Evolutionary conservation across 2,888 invertebrate genomes (phyloP).

Genomic region (Hofmannophila pseudospretella): DNA sequence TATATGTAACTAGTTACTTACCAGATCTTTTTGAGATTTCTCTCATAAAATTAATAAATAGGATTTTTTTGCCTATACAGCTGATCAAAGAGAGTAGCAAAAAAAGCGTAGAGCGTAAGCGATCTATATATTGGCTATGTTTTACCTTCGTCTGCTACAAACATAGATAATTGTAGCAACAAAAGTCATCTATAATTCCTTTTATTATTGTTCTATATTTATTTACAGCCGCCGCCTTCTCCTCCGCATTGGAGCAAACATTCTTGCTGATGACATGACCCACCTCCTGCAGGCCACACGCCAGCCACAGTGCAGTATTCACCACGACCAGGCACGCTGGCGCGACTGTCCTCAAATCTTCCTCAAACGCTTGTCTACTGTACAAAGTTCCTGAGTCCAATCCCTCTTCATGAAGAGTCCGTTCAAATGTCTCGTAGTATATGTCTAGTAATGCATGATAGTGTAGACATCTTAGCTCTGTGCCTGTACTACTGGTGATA

Average conservation of each 20-base stretch:
- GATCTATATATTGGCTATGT: too few species aligned
- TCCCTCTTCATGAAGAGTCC: slow-evolving; percentile 24
- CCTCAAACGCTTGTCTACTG: slow-evolving; percentile 37
- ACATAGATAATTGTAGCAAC: slow-evolving; percentile 32
- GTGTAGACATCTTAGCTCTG: slow-evolving; percentile 33
- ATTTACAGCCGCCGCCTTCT: slow-evolving; percentile 35
- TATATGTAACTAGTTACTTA: too few species aligned
- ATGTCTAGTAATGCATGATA: slow-evolving; percentile 37
- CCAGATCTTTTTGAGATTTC: too few species aligned
- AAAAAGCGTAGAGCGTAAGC: too few species aligned
- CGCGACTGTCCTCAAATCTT: slow-evolving; percentile 48
- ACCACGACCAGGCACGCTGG: slow-evolving; percentile 58
- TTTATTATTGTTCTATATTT: slow-evolving; percentile 43
- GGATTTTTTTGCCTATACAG: too few species aligned
- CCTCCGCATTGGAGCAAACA: slow-evolving; percentile 33
- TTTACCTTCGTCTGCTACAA: too few species aligned
- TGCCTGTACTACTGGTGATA: slow-evolving; percentile 48
- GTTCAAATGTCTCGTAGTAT: slow-evolving; percentile 46
- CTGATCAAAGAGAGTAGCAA: too few species aligned
- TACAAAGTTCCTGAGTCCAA: slow-evolving; percentile 35
- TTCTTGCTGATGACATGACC: slow-evolving; percentile 61
- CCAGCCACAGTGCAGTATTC: slow-evolving; percentile 62
- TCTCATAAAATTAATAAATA: too few species aligned
- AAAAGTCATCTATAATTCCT: slow-evolving; percentile 52
- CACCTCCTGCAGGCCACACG: slow-evolving; percentile 56